phyloP scores from a whole-genome alignment of 1,140 invertebrate species.

The Drosophila tropicalis region DNA sequence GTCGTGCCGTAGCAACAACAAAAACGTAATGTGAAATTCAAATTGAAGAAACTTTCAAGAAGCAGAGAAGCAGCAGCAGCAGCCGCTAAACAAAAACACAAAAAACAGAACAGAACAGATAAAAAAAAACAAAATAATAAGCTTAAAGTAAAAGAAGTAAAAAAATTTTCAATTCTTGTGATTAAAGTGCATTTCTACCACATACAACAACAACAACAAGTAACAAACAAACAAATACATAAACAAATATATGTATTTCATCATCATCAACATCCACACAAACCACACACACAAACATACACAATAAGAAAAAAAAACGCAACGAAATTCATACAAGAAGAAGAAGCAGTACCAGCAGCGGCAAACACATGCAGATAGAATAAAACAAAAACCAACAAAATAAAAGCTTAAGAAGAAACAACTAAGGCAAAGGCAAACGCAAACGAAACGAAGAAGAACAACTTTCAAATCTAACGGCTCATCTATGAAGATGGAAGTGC shows the following conservation, averaged over 20 bases:
- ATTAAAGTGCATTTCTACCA: constrained; percentile 83
- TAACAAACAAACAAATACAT: constrained; percentile 17
- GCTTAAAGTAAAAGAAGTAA: constrained; percentile 28
- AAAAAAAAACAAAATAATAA: not conserved
- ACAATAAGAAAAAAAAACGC: too few relatives aligned
- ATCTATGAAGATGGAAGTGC: constrained; percentile 83
- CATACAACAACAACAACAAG: constrained; percentile 40
- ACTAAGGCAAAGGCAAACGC: too few relatives aligned
- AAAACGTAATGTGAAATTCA: constrained; percentile 38
- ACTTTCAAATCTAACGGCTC: constrained; percentile 25
- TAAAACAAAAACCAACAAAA: too few relatives aligned
- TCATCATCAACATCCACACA: too few relatives aligned
- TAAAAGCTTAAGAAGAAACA: too few relatives aligned
- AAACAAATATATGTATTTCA: too few relatives aligned
- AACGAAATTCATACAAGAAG: too few relatives aligned
- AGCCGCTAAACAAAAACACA: not conserved
- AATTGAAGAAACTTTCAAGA: constrained; percentile 23
- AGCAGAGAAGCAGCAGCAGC: not conserved
- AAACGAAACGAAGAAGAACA: not conserved
- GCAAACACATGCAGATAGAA: too few relatives aligned
- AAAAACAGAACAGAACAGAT: not conserved
- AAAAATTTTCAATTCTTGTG: constrained; percentile 79
- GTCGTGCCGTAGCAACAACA: constrained; percentile 49
- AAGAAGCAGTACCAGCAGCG: too few relatives aligned
- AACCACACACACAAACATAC: too few relatives aligned